phyloP scores from a whole-genome alignment of 2,888 invertebrate species.

The Horisme vitalbata region DNA sequence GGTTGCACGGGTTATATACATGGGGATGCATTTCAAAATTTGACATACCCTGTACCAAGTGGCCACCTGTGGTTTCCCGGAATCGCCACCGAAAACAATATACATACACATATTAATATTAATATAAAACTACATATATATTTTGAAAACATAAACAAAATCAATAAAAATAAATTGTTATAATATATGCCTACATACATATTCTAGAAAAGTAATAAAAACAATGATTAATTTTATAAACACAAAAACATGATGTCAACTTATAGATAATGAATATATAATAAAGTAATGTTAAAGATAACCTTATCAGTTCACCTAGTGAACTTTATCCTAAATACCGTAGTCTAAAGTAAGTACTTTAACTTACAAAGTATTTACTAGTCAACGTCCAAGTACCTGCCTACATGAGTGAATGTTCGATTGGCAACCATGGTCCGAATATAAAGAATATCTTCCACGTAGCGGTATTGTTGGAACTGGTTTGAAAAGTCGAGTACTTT shows the following conservation, averaged over 20 bases:
- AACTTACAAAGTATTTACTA: not conserved
- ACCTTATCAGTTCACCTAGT: conserved; percentile 5
- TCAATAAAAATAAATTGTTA: not conserved
- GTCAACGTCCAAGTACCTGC: not conserved
- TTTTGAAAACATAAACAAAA: not conserved
- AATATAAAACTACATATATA: conserved; percentile 35
- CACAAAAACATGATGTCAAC: no score
- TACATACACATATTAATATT: conserved; percentile 67
- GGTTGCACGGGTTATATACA: conserved; percentile 40
- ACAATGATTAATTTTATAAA: no score
- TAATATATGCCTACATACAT: not conserved
- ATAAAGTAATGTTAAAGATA: not conserved
- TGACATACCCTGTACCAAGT: conserved; percentile 94
- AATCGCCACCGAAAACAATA: conserved; percentile 81
- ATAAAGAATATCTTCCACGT: conserved; percentile 72
- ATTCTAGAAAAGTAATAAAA: not conserved
- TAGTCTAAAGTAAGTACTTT: not conserved
- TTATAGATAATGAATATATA: not conserved
- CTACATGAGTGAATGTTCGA: conserved; percentile 37
- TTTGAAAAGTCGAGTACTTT: conserved; percentile 57
- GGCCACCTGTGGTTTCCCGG: conserved; percentile 88
- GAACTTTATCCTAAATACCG: not conserved
- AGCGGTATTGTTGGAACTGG: conserved; percentile 69
- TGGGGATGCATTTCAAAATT: conserved; percentile 45
- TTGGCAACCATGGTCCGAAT: conserved; percentile 56